phyloP scores from a whole-genome alignment of 2,888 invertebrate genomes.

The Drosophila tanythrix region DNA sequence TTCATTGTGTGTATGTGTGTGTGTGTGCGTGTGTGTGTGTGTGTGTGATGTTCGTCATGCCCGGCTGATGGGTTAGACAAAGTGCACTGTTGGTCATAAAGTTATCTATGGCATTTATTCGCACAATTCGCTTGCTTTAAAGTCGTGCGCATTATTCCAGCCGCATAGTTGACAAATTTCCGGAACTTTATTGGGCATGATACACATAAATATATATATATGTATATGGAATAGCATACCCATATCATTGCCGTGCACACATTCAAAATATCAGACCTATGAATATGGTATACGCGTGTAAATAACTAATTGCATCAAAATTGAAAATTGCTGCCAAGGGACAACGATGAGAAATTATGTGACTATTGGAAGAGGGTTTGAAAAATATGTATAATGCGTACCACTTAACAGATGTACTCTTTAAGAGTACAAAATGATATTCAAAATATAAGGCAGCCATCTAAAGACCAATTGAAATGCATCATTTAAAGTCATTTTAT shows the following conservation, averaged over 20 bases:
- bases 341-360: conserved; percentile 11
- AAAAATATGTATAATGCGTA: neutral
- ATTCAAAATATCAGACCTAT: conserved; percentile 2
- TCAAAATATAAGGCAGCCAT: neutral
- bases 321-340: conserved; percentile 28
- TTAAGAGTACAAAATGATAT: neutral
- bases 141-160: conserved; percentile 52
- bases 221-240: neutral
- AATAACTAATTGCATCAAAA: conserved; percentile 16
- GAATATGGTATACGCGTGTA: neutral
- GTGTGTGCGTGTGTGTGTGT: conserved; percentile 17
- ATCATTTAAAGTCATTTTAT: neutral
- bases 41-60: conserved; percentile 15
- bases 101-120: conserved; percentile 72
- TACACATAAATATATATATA: neutral
- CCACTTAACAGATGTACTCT: neutral
- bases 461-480: neutral
- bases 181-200: conserved; percentile 44
- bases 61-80: conserved; percentile 67
- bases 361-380: conserved; percentile 5
- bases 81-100: conserved; percentile 75
- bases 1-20: conserved; percentile 13
- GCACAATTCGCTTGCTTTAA: conserved; percentile 63
- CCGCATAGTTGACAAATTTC: conserved; percentile 76
- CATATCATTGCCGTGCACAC: neutral